These are phyloP conservation scores for Nerophis ophidion DNA, from an alignment of 2,113 vertebrate genomes.

Conservation along the genomic window DNA sequence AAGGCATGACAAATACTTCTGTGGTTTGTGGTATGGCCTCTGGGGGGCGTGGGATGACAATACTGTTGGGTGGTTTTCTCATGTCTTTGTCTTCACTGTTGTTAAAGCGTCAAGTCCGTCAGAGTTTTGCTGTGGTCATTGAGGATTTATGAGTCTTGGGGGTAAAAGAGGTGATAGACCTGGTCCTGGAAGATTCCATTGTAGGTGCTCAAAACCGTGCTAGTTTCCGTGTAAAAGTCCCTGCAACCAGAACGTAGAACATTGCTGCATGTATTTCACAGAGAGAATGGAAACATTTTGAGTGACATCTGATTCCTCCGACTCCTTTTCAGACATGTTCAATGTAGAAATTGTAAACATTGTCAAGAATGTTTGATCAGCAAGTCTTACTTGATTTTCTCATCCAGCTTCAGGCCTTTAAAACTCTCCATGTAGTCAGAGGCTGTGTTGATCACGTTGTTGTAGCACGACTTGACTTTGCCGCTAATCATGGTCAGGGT, in stretches of 20 bases:
- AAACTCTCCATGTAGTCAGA: constrained; percentile 47
- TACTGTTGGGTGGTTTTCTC: not conserved
- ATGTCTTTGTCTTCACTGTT: not conserved
- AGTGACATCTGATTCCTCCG: no score
- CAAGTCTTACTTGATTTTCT: constrained; percentile 63
- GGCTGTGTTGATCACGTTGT: constrained; percentile 23
- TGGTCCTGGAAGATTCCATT: constrained; percentile 58
- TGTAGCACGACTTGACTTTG: constrained; percentile 51
- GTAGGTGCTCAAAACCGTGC: constrained; percentile 54
- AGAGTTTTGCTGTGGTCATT: not conserved
- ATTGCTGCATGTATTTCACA: not conserved
- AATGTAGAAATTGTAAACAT: no score
- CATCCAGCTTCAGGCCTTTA: constrained; percentile 56
- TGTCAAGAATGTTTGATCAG: no score
- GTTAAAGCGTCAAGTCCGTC: not conserved
- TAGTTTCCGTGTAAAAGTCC: constrained; percentile 56
- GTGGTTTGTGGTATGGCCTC: constrained; percentile 8
- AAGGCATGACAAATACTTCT: constrained; percentile 46
- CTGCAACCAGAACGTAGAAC: constrained; percentile 33
- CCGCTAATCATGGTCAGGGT: constrained; percentile 31
- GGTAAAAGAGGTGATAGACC: constrained; percentile 56
- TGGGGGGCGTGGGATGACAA: constrained; percentile 1
- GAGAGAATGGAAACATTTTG: not conserved
- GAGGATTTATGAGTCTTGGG: not conserved
- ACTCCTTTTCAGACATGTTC: no score